Conservation (phyloP, 2,888 invertebrate genomes). For the Melitaea athalia region DNA sequence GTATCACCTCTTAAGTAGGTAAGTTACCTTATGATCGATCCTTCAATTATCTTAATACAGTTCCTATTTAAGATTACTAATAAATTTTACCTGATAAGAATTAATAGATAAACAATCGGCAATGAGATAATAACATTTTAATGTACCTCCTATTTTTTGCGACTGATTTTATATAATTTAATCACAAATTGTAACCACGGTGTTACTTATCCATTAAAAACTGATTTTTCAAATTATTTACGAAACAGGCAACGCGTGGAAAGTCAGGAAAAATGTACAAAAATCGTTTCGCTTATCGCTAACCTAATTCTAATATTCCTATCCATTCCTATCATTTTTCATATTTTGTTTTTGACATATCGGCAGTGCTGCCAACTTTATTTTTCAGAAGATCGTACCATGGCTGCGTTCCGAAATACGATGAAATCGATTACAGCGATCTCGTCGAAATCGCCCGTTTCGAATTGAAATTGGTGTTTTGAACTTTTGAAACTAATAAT, state of each 20-base stretch:
- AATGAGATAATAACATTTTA: not conserved
- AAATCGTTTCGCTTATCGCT: not conserved
- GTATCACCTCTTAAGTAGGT: not conserved
- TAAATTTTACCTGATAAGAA: constrained; percentile 4
- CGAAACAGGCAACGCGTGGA: not conserved
- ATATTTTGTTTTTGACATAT: too few relatives aligned
- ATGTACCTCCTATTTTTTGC: not conserved
- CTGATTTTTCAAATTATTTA: not conserved
- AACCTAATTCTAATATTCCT: not conserved
- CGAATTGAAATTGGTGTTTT: too few relatives aligned
- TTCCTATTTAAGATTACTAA: not conserved
- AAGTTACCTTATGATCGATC: constrained; percentile 1
- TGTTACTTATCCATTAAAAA: not conserved
- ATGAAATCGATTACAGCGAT: too few relatives aligned
- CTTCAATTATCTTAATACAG: not conserved
- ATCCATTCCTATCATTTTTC: too few relatives aligned
- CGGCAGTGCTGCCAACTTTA: too few relatives aligned
- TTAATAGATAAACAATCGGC: constrained; percentile 1
- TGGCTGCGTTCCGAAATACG: too few relatives aligned
- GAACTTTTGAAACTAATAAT: too few relatives aligned
- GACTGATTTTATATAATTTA: not conserved
- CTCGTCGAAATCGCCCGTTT: too few relatives aligned
- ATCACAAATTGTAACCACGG: not conserved
- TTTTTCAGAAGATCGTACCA: too few relatives aligned
- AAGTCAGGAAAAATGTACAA: not conserved